Base-by-base conservation (phyloP, 2,888 invertebrate species). In the Agelastica alni region DNA sequence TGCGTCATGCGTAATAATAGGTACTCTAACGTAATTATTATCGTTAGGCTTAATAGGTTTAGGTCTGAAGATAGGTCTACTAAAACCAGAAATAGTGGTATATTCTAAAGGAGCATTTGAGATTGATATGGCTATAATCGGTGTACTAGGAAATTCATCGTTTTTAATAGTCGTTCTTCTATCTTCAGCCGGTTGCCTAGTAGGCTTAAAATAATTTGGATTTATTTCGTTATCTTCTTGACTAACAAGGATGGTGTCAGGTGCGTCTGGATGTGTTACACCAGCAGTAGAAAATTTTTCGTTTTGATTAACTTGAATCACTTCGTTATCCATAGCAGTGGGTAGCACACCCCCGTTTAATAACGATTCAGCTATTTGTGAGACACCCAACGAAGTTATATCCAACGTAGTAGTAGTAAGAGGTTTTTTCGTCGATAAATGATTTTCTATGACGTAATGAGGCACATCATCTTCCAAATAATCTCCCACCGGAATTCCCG, bases 171-270 rank as follows among this genome's bases (percentile, higher is more conserved):
- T 74, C 2, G 74, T 74, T 32, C 68, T 62, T 55, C 69, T 69
- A 53, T 72, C 70, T 20, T 56, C 58, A 4, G 47, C 30, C 3
- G 67, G 65, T 34, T 36, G 58, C 7, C 43, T 62, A 22, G 62
- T 58, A 12, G 63, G 62, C 53, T 62, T 67, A 58, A 77, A 75
- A 43, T 76, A 75, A 28, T 66, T 70, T 1, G 73, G 67, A 53
- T 68, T 69, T 31, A 77, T 76, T 12, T 72, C 75, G 56, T 81
- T 81, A 56, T 80, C 78, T 0, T 82, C 83, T 20, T 81, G 77
- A 60, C 85, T 81, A 2, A 85, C 73, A 0, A 88, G 69, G 47
- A 85, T 79, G 0, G 88, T 84, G 53, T 88, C 88, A 7, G 86
- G 83, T 0, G 80, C 64, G 3, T 70, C 63, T 0, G 73, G 68